Conservation (phyloP, 2,113 vertebrate species). For the Rhinichthys klamathensis region DNA sequence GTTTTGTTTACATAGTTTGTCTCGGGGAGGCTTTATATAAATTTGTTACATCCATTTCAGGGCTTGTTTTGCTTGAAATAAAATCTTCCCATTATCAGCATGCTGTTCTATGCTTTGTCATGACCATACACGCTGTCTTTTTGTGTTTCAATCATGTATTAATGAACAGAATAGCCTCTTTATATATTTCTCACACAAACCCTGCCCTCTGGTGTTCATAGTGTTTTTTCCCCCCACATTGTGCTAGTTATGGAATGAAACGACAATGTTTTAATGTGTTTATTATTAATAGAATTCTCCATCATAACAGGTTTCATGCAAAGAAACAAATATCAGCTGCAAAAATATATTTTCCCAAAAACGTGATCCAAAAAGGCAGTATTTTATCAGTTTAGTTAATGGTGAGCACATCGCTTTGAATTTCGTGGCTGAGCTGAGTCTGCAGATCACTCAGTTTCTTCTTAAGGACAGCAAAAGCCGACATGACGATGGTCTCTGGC, state of each 20-base stretch:
- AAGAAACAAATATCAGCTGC: constrained; percentile 21
- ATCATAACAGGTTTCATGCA: not conserved
- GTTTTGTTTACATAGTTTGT: constrained; percentile 28
- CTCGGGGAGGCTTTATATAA: not conserved
- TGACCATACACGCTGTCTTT: constrained; percentile 1
- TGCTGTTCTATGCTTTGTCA: constrained; percentile 8
- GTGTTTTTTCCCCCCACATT: too few species aligned
- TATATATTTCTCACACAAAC: not conserved
- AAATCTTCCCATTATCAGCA: constrained; percentile 20
- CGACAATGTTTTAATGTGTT: not conserved
- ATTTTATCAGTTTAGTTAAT: constrained; percentile 78
- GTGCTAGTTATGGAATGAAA: not conserved
- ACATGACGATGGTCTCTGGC: constrained; percentile 95
- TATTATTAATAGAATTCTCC: constrained; percentile 34
- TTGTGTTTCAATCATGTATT: not conserved
- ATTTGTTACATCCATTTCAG: constrained; percentile 10
- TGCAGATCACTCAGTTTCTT: constrained; percentile 97
- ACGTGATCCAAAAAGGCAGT: not conserved
- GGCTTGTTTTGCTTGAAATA: constrained; percentile 25
- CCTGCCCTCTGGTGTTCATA: constrained; percentile 47
- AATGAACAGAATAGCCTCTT: not conserved
- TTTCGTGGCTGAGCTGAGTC: constrained; percentile 96
- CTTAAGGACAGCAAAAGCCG: constrained; percentile 90
- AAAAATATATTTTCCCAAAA: constrained; percentile 2
- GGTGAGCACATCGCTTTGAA: constrained; percentile 95